phyloP scores from a whole-genome alignment of 2,888 invertebrate species.

The Augiades crinisus region DNA sequence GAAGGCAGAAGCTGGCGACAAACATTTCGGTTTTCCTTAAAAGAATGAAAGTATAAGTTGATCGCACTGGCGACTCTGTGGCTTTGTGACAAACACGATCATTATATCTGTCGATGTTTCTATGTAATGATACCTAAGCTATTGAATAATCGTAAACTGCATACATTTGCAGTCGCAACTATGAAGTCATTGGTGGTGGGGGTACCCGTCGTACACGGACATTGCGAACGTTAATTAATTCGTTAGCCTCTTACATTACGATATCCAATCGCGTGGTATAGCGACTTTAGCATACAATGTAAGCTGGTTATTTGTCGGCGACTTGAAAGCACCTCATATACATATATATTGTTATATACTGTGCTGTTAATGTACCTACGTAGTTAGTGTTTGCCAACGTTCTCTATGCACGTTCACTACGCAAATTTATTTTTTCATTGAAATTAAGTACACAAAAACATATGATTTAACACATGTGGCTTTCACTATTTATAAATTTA shows the following conservation, averaged over 20 bases:
- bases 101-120: constrained; percentile 32
- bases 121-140: background rate
- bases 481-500: too few relatives aligned
- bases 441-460: too few relatives aligned
- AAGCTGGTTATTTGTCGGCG: constrained; percentile 57
- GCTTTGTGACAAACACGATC: constrained; percentile 16
- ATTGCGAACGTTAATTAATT: constrained; percentile 47
- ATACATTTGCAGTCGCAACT: background rate
- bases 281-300: constrained; percentile 55
- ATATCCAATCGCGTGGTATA: constrained; percentile 44
- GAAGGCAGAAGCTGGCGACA: too few relatives aligned
- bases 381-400: background rate
- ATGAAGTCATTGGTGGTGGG: constrained; percentile 34
- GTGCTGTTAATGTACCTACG: background rate
- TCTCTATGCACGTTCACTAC: too few relatives aligned
- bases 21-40: too few relatives aligned
- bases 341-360: background rate
- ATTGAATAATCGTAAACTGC: constrained; percentile 2
- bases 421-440: too few relatives aligned
- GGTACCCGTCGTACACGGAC: constrained; percentile 27
- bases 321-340: constrained; percentile 44
- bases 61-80: background rate
- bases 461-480: too few relatives aligned
- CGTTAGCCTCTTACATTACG: constrained; percentile 41
- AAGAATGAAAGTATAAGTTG: background rate